phyloP scores from a whole-genome alignment of 2,888 invertebrate species.

The Gisinianus flammeolus region DNA sequence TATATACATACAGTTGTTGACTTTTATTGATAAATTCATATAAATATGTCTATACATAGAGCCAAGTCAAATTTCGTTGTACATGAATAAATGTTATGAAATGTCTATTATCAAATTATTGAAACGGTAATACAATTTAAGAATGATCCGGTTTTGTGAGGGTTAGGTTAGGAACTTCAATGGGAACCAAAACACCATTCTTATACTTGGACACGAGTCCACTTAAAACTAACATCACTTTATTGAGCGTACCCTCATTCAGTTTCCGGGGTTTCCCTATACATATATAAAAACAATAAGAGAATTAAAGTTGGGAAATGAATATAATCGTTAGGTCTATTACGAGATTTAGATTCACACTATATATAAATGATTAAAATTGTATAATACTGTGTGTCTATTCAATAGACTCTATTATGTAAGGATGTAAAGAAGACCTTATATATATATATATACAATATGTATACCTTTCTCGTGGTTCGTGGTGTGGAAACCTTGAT shows the following conservation, averaged over 20 bases:
- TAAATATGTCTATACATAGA: no score
- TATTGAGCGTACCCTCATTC: slow-evolving; percentile 58
- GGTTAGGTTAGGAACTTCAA: slow-evolving; percentile 38
- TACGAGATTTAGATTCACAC: no score
- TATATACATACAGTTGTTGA: no score
- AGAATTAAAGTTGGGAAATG: background rate
- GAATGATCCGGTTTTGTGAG: slow-evolving; percentile 21
- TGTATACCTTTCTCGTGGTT: slow-evolving; percentile 54
- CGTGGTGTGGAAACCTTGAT: slow-evolving; percentile 56
- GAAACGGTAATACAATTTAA: no score
- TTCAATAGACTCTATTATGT: no score
- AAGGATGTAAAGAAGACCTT: background rate
- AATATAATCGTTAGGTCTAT: background rate
- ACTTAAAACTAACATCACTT: slow-evolving; percentile 54
- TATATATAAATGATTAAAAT: no score
- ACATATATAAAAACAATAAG: background rate
- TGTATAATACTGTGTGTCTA: no score
- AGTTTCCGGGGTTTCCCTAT: slow-evolving; percentile 57
- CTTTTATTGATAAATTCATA: no score
- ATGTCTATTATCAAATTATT: no score
- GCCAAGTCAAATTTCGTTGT: no score
- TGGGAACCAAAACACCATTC: slow-evolving; percentile 38
- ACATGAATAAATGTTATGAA: no score
- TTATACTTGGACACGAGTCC: slow-evolving; percentile 52
- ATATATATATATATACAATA: background rate